Evolutionary conservation across 1,140 invertebrate genomes (phyloP), one percentile per base, ranked within the genome.

Genomic region (Agraylea sexmaculata): DNA sequence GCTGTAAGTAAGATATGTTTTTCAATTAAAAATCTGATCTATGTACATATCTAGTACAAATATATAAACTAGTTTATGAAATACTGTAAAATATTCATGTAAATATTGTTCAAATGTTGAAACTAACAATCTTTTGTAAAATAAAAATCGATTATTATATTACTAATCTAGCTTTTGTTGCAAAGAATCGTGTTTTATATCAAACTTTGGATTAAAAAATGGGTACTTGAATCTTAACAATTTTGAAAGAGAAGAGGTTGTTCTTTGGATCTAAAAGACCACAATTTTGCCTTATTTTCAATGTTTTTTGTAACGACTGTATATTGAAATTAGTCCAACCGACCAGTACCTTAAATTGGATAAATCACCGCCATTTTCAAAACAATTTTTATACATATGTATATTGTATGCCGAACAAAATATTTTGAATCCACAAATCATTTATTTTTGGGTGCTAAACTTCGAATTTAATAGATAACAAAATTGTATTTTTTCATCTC

Each of bases 261-360:
- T 34, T 17, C 32, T 15, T 16, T 34, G 32, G 23, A 34, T 6
- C 17, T 13, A 34, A 13, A 34, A 13, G 40, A 42, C 40, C 40
- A 36, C 37, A 29, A 28, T 36, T 42, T 28, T 35, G 40, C 40
- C 40, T 42, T 42, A 29, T n/a, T n/a, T n/a, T n/a, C n/a, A n/a
- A n/a, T n/a, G n/a, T n/a, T n/a, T n/a, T n/a, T n/a, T n/a, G n/a
- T n/a, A n/a, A n/a, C n/a, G n/a, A n/a, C n/a, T n/a, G n/a, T n/a
- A n/a, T n/a, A n/a, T n/a, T n/a, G n/a, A n/a, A n/a, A n/a, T n/a
- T n/a, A n/a, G n/a, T n/a, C n/a, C n/a, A n/a, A n/a, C n/a, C n/a
- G n/a, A n/a, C n/a, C n/a, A n/a, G n/a, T n/a, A n/a, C n/a, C n/a
- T n/a, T n/a, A n/a, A n/a, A n/a, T n/a, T n/a, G n/a, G n/a, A n/a